Evolutionary conservation across 2,113 vertebrate species (phyloP), one percentile per base, ranked within the genome.

Genomic region (Pluvianellus socialis): DNA sequence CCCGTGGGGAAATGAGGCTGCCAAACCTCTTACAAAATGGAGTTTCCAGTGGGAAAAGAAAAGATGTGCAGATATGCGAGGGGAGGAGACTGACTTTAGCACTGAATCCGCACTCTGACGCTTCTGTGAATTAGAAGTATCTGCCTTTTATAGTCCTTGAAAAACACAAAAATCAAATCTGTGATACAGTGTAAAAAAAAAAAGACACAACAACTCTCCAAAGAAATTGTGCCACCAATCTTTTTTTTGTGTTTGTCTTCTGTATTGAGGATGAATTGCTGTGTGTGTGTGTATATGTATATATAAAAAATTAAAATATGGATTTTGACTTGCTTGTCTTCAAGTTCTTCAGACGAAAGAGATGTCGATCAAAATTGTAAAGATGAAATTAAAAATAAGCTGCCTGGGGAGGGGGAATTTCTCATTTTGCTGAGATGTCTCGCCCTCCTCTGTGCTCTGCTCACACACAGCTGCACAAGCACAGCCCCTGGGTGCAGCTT

Each of bases 71-170:
- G 74, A 94, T 66, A 49, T 58, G n/a, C 9, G 14, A n/a, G 16
- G 24, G 52, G 74, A 90, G 90, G 53, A 77, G 65, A 77, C 62
- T 61, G 91, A 32, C 67, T 95, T 94, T 95, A 88, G 92, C 74
- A 63, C 70, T 44, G 87, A 90, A 88, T 93, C 97, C 94, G 90
- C 95, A 40, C 88, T 96, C 76, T 61, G 91, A 97, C 97, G 96
- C 96, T 97, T 97, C 75, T 97, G 98, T 98, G 96, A 98, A 97
- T 97, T 96, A 75, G 88, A 77, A 91, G 94, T 97, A 98, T 98
- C 97, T 98, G 98, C 97, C 96, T 98, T 98, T 97, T 98, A 92
- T 94, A 98, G 94, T 94, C 90, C 96, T 97, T 93, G 98, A 97
- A 98, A 98, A 98, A 98, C 97, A 98, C 94, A 97, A 86, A 95